Base-by-base conservation (phyloP, 2,797 vertebrate genomes). In the Chrysocyon brachyurus region DNA sequence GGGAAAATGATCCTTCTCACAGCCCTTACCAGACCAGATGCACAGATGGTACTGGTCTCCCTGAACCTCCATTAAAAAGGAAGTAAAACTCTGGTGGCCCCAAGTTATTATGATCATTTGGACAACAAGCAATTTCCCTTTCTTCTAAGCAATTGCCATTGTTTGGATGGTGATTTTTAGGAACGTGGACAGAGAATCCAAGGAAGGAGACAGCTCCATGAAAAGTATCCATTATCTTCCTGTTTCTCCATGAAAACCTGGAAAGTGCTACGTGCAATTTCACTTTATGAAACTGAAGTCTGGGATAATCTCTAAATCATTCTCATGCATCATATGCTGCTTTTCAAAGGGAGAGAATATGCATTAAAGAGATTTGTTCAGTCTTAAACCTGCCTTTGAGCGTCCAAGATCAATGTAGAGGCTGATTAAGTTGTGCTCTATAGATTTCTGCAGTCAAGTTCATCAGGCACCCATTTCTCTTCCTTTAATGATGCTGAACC, bases 361-460 rank as follows among this genome's bases (percentile, higher is more conserved):
- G 93, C 97, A 97, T 97, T 98, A 88, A 97, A 98, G 97, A 98
- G 97, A 98, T 98, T 97, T 98, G 96, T 95, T 98, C 97, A 96
- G 97, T 98, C 98, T 97, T 90, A 97, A 94, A 61, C 97, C 97
- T 98, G 97, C 95, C 97, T 99, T 97, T 91, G 93, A 98, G 96
- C 96, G 97, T 98, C 98, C 98, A 94, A 98, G 98, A 99, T 99
- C 98, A 99, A 99, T 98, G 98, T 98, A 96, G 94, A 92, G 95
- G 98, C 99, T 99, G 99, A 99, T 99, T 98, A 99, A 99, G 99
- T 98, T 99, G 98, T 98, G 98, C 98, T 99, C 98, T 98, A 99
- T 98, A 97, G 98, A 98, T 98, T 99, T 98, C 98, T 98, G 96
- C 98, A 99, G 98, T 99, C 98, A 98, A 97, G 98, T 99, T 99